Conservation (phyloP, 64 coral and sea anemone genomes). For the Stichodactyla mertensii region DNA sequence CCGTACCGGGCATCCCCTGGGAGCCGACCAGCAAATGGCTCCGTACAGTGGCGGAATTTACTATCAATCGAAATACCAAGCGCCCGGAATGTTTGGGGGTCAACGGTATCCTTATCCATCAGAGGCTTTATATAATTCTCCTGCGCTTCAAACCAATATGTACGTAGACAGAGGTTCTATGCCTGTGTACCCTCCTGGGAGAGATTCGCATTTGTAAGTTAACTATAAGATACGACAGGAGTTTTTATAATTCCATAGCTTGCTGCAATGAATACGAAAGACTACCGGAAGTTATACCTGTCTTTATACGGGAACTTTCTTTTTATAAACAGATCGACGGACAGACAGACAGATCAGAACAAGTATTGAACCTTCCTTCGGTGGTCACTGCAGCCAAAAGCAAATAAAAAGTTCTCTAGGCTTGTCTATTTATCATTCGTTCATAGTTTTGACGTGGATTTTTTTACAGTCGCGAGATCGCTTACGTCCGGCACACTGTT, state of each 20-base stretch:
- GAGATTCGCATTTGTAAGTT: slow-evolving; percentile 61
- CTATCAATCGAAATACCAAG: slow-evolving; percentile 79
- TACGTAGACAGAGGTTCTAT: slow-evolving; percentile 70
- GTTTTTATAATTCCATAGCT: not conserved
- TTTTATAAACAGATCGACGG: not conserved
- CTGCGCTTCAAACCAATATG: slow-evolving; percentile 60
- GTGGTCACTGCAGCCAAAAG: not conserved
- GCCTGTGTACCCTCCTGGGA: slow-evolving; percentile 72
- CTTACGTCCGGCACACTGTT: not conserved
- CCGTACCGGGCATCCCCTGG: slow-evolving; percentile 43
- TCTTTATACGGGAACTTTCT: not conserved
- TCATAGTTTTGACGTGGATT: not conserved
- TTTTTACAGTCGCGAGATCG: not conserved
- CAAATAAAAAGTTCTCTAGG: not conserved
- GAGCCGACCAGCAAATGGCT: slow-evolving; percentile 58
- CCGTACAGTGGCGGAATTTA: slow-evolving; percentile 74
- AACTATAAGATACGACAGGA: not conserved
- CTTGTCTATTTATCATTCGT: not conserved
- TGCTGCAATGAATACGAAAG: not conserved
- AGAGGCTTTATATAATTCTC: slow-evolving; percentile 72
- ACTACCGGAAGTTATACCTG: not conserved
- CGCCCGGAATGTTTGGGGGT: slow-evolving; percentile 73
- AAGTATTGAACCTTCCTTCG: not conserved
- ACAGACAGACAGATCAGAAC: not conserved
- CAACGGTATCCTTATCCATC: slow-evolving; percentile 69